These are phyloP conservation scores for Tichodroma muraria DNA, from an alignment of 2,113 vertebrate species.

Conservation along the genomic window DNA sequence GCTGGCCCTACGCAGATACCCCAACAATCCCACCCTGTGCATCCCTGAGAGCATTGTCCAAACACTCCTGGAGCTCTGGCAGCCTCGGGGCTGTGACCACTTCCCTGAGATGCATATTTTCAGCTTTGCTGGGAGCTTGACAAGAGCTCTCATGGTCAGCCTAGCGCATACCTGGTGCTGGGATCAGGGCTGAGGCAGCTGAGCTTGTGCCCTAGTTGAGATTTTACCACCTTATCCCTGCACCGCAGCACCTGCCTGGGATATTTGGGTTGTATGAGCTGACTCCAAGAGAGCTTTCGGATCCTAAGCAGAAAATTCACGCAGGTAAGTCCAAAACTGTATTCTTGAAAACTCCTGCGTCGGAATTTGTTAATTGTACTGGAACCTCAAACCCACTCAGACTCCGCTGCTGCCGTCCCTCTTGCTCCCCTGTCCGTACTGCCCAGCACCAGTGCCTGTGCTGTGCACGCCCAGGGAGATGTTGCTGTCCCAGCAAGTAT, in stretches of 20 bases:
- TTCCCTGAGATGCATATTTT: not conserved
- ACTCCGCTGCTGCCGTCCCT: not conserved
- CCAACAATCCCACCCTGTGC: not conserved
- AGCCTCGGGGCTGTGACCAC: not conserved
- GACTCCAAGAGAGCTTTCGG: not conserved
- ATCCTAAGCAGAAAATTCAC: not conserved
- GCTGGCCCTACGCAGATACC: not conserved
- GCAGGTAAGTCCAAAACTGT: not conserved
- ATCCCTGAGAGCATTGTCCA: not conserved
- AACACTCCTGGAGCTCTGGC: not conserved
- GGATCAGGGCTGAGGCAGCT: not conserved
- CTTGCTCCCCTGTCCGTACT: fast-evolving
- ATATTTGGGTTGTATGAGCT: not conserved
- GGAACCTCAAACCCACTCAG: not conserved
- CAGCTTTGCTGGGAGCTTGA: not conserved
- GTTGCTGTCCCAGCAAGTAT: not conserved
- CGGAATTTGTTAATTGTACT: not conserved
- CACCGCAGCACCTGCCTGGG: not conserved
- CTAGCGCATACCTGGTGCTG: not conserved
- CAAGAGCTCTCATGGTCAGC: not conserved
- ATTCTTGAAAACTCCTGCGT: not conserved
- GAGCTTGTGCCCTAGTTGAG: not conserved
- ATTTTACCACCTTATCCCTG: not conserved
- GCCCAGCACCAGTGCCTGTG: not conserved
- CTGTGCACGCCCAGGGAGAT: not conserved